phyloP scores from a whole-genome alignment of 2,797 vertebrate species.

The Remorina albescens region DNA sequence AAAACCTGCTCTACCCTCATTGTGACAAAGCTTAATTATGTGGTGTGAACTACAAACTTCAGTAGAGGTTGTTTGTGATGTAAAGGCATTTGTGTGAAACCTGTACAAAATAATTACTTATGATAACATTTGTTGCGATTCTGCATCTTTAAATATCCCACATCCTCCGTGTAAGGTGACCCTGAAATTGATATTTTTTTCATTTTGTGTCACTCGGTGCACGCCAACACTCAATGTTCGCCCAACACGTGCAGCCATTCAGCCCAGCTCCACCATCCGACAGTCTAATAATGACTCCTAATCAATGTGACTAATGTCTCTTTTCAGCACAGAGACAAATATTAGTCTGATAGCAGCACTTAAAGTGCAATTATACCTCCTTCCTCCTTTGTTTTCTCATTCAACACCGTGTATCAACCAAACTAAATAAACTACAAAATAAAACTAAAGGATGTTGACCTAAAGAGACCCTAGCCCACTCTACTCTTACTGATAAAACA shows the following conservation, averaged over 20 bases:
- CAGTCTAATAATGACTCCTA: slow-evolving; percentile 59
- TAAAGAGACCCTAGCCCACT: slow-evolving; percentile 51
- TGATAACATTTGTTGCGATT: not conserved
- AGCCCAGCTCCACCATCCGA: slow-evolving; percentile 23
- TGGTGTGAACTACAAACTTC: slow-evolving; percentile 3
- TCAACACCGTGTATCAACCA: slow-evolving; percentile 68
- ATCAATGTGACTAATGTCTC: slow-evolving; percentile 73
- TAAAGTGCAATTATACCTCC: slow-evolving; percentile 73
- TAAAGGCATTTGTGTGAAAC: not conserved
- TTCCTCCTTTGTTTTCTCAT: slow-evolving; percentile 76
- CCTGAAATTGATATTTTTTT: not conserved
- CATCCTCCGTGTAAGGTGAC: not conserved
- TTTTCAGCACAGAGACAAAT: slow-evolving; percentile 74
- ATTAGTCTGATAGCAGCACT: slow-evolving; percentile 73
- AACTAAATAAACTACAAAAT: slow-evolving; percentile 60
- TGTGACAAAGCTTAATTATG: not conserved
- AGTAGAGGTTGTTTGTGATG: too few relatives aligned
- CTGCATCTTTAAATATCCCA: not conserved
- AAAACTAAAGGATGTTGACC: slow-evolving; percentile 73
- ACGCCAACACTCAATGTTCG: slow-evolving; percentile 5
- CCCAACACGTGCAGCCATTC: slow-evolving; percentile 19
- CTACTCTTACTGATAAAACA: slow-evolving; percentile 79
- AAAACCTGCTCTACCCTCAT: not conserved
- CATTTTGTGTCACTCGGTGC: not conserved
- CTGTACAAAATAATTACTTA: not conserved